phyloP scores from a whole-genome alignment of 2,797 vertebrate species.

The Gallinago stenura region DNA sequence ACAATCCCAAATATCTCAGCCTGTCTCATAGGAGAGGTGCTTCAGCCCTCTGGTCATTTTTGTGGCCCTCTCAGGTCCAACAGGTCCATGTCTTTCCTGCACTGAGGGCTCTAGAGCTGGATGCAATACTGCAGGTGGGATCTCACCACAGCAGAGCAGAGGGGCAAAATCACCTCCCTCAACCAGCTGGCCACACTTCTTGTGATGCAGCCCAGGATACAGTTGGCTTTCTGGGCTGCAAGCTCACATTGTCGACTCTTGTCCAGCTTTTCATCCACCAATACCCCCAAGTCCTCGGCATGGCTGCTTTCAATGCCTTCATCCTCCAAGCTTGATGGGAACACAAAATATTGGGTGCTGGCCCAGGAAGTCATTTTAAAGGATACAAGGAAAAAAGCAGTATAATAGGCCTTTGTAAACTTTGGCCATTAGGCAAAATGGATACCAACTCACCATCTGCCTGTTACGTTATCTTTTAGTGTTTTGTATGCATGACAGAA shows the following conservation, averaged over 20 bases:
- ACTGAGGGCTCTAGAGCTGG: neutral
- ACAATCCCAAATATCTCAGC: neutral
- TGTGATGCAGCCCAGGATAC: neutral
- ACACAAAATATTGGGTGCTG: neutral
- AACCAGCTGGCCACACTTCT: neutral
- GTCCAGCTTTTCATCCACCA: neutral
- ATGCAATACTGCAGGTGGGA: neutral
- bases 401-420: neutral
- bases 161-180: neutral
- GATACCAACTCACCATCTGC: neutral
- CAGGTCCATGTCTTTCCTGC: neutral
- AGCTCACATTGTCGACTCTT: fast-evolving
- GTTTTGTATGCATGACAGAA: neutral
- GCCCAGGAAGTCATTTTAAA: neutral
- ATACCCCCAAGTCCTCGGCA: neutral
- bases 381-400: neutral
- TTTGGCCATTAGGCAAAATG: neutral
- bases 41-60: neutral
- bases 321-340: neutral
- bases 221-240: neutral
- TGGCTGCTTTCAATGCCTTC: neutral
- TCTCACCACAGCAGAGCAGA: neutral
- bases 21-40: neutral
- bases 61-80: neutral
- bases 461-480: neutral